These are phyloP conservation scores for Carcharodon carcharias DNA, from an alignment of 2,797 vertebrate genomes.

Conservation along the genomic window DNA sequence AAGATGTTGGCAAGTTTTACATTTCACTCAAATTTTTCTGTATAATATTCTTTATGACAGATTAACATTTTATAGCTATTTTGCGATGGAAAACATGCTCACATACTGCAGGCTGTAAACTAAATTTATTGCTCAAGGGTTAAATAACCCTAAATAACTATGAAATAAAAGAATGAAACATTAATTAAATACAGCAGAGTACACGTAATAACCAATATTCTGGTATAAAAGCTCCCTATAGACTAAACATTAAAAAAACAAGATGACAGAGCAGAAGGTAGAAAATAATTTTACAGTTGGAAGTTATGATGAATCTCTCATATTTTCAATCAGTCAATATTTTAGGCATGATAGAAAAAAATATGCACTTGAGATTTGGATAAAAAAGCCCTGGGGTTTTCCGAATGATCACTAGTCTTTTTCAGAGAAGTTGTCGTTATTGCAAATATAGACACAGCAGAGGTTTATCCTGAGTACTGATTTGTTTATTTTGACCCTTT, in stretches of 20 bases:
- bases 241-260: slow-evolving; percentile 56
- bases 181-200: slow-evolving; percentile 62
- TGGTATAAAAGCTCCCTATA: slow-evolving; percentile 58
- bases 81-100: slow-evolving; percentile 1
- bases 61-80: slow-evolving; percentile 34
- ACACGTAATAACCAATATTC: slow-evolving; percentile 55
- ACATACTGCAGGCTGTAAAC: slow-evolving; percentile 20
- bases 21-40: neutral
- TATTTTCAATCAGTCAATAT: slow-evolving; percentile 35
- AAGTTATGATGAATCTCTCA: slow-evolving; percentile 35
- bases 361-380: slow-evolving; percentile 17
- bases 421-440: slow-evolving; percentile 14
- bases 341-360: neutral
- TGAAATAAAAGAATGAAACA: slow-evolving; percentile 57
- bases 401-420: slow-evolving; percentile 13
- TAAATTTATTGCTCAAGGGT: slow-evolving; percentile 43
- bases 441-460: neutral
- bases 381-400: slow-evolving; percentile 36
- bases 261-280: slow-evolving; percentile 24
- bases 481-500: slow-evolving; percentile 37
- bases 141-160: slow-evolving; percentile 65
- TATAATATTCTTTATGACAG: slow-evolving; percentile 15
- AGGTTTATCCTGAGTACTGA: slow-evolving; percentile 11
- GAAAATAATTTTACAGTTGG: slow-evolving; percentile 23
- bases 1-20: slow-evolving; percentile 8